Percentiles rank a stretch among this genome's conserved stretches.
Conservation (phyloP, 2,113 vertebrate species). For the Carassius auratus region DNA sequence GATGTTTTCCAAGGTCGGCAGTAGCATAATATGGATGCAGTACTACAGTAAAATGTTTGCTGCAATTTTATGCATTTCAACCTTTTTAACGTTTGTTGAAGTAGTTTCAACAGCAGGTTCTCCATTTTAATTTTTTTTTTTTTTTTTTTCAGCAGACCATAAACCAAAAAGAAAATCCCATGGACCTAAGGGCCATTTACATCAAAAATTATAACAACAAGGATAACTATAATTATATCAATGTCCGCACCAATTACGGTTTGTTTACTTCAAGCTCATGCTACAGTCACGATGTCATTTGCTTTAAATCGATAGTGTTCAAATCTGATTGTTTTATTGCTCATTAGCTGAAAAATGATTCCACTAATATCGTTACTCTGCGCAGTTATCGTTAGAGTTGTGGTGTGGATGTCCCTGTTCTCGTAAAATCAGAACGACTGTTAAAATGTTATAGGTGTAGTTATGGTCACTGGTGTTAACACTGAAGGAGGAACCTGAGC, state of each 20-base stretch:
- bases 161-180: background rate
- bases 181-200: background rate
- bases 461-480: too few relatives aligned
- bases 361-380: background rate
- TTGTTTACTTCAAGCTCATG: background rate
- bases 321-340: too few relatives aligned
- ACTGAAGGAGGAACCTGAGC: too few relatives aligned
- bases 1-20: background rate
- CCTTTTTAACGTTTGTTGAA: background rate
- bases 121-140: background rate
- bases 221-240: background rate
- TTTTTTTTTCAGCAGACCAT: background rate
- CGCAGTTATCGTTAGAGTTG: too few relatives aligned
- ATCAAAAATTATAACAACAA: background rate
- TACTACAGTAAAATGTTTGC: background rate
- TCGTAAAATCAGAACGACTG: too few relatives aligned
- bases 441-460: too few relatives aligned
- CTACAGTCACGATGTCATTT: too few relatives aligned
- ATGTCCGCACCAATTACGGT: background rate
- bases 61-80: background rate
- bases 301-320: too few relatives aligned
- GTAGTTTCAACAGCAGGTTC: background rate
- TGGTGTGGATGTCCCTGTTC: background rate
- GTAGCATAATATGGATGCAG: too few relatives aligned
- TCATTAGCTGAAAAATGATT: too few relatives aligned